Conservation (phyloP, 2,797 vertebrate species). For the Mico argentatus region DNA sequence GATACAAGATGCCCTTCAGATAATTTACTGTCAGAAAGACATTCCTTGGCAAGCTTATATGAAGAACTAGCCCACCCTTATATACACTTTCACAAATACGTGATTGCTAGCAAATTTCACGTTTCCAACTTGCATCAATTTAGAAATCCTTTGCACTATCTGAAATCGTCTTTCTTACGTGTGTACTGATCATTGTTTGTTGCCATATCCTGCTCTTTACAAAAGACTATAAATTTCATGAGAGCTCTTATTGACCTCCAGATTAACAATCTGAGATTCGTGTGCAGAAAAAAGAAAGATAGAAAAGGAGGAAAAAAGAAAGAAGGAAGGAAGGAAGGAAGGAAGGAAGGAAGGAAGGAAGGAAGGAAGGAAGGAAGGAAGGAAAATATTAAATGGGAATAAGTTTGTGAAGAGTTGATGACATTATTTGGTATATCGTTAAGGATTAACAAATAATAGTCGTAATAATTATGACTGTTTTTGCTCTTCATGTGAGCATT, state of each 20-base stretch:
- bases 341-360: no score
- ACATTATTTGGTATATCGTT: background rate
- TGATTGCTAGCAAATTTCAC: background rate
- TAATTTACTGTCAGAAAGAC: background rate
- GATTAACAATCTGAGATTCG: background rate
- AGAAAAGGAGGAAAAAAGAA: background rate
- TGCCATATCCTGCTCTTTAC: background rate
- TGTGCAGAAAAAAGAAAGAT: background rate
- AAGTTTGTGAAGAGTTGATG: constrained; percentile 21
- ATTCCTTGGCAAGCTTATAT: background rate
- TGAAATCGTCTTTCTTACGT: background rate
- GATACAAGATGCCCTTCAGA: background rate
- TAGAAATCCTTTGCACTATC: background rate
- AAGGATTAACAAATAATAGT: background rate
- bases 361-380: background rate
- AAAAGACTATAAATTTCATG: background rate
- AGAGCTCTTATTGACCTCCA: background rate
- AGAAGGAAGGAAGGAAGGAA: background rate
- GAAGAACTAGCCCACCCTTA: background rate
- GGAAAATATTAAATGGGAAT: background rate
- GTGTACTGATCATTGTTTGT: background rate
- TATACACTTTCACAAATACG: background rate
- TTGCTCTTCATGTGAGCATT: background rate
- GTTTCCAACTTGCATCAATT: background rate
- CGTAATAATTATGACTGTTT: background rate